phyloP scores from a whole-genome alignment of 2,797 vertebrate species.

The Acridotheres tristis region DNA sequence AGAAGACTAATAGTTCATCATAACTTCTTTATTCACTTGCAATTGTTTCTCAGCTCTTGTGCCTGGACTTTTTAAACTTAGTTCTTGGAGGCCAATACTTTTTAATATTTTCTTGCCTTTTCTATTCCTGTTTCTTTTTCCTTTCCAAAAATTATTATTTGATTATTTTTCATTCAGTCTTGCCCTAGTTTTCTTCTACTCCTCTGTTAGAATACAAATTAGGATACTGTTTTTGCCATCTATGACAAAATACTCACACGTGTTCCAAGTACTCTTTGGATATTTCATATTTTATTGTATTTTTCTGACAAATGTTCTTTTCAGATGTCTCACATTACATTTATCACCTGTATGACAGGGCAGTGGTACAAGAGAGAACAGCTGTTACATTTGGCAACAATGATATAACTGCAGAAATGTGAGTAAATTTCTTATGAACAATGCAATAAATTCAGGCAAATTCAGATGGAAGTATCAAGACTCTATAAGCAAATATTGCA shows the following conservation, averaged over 20 bases:
- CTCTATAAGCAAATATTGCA: background rate
- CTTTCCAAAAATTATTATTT: background rate
- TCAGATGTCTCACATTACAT: background rate
- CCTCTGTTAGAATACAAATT: background rate
- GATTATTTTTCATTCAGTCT: background rate
- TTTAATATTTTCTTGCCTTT: background rate
- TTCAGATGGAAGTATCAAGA: background rate
- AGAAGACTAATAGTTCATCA: background rate
- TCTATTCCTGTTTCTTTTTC: background rate
- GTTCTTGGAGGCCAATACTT: background rate
- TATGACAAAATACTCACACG: background rate
- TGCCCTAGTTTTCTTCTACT: background rate
- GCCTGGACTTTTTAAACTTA: background rate
- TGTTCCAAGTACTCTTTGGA: background rate
- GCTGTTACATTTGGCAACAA: background rate
- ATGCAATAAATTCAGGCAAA: background rate
- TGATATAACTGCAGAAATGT: background rate
- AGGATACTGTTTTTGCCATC: background rate
- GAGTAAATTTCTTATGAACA: background rate
- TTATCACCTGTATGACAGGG: background rate
- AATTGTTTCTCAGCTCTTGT: background rate
- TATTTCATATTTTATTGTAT: background rate
- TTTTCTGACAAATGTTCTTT: background rate
- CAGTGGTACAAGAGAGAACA: background rate
- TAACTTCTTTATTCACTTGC: background rate